phyloP scores from a whole-genome alignment of 37 sponge, comb jelly and placozoan species.

The Chondrilla cf. caribensis region DNA sequence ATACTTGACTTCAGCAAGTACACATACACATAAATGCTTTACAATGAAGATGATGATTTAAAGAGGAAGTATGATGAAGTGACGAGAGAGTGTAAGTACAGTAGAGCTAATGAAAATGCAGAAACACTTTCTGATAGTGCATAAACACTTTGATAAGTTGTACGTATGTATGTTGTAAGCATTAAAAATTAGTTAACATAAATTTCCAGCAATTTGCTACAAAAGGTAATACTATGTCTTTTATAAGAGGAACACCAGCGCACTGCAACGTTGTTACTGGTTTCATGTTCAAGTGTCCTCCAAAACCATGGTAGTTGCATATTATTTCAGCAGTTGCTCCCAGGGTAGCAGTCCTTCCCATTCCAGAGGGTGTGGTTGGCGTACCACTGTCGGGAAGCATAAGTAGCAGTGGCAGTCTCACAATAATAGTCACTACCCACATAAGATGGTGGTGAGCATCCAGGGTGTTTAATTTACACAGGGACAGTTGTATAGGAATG shows the following conservation, averaged over 20 bases:
- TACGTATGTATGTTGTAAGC: background rate
- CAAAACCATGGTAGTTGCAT: background rate
- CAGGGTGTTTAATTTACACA: background rate
- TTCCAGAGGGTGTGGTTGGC: slow-evolving; percentile 1
- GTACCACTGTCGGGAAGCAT: background rate
- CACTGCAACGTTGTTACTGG: slow-evolving; percentile 4
- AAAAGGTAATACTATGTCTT: background rate
- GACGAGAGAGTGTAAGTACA: too few relatives aligned
- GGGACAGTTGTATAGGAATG: slow-evolving; percentile 14
- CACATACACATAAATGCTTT: too few relatives aligned
- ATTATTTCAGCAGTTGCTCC: slow-evolving; percentile 4
- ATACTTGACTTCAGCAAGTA: too few relatives aligned
- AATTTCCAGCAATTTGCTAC: background rate
- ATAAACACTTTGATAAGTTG: too few relatives aligned
- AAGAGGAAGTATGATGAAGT: too few relatives aligned
- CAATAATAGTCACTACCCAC: slow-evolving; percentile 14
- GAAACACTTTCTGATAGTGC: too few relatives aligned
- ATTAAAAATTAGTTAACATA: background rate
- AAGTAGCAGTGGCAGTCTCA: background rate
- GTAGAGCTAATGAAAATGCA: too few relatives aligned
- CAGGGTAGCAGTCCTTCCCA: slow-evolving; percentile 18
- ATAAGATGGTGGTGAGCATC: slow-evolving; percentile 6
- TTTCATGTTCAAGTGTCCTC: background rate
- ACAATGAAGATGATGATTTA: too few relatives aligned
- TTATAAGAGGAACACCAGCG: background rate